phyloP scores from a whole-genome alignment of 2,113 vertebrate species.

The Daboia siamensis region DNA sequence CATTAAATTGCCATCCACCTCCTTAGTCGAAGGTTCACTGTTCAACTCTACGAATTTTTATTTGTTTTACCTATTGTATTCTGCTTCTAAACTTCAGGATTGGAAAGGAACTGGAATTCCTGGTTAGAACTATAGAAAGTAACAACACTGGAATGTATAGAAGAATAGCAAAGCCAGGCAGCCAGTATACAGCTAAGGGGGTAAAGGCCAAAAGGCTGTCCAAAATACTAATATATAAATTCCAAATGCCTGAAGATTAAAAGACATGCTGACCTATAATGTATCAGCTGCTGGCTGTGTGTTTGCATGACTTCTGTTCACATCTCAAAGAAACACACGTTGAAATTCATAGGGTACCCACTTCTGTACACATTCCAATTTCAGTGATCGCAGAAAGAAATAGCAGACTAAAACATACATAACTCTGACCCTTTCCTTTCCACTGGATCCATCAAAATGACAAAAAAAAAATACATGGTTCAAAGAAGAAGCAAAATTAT shows the following conservation, averaged over 20 bases:
- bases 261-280: neutral
- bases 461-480: neutral
- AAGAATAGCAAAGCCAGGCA: neutral
- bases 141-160: neutral
- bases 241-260: neutral
- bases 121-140: neutral
- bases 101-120: neutral
- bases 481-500: neutral
- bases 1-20: neutral
- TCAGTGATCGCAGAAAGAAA: neutral
- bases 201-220: neutral
- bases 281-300: neutral
- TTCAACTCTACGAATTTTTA: neutral
- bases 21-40: neutral
- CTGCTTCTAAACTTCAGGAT: neutral
- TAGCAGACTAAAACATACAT: neutral
- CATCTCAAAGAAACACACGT: neutral
- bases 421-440: neutral
- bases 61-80: neutral
- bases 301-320: neutral
- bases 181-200: too few relatives aligned
- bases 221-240: neutral
- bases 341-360: neutral
- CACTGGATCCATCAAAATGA: neutral
- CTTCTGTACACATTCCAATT: neutral